These are phyloP conservation scores for Pantherophis vulpinus DNA, from an alignment of 2,797 vertebrate species.

Conservation along the genomic window DNA sequence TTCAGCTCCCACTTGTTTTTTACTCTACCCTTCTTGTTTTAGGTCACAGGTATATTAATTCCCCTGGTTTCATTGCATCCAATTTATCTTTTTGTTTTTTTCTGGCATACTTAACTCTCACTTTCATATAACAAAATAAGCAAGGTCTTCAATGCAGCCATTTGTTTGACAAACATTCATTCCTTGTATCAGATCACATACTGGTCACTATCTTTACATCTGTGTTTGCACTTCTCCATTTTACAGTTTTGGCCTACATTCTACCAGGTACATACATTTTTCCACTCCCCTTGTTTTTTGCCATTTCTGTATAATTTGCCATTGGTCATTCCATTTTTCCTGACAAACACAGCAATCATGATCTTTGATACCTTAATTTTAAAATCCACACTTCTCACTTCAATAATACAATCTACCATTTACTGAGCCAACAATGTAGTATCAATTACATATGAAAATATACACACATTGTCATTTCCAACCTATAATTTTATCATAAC, in stretches of 20 bases:
- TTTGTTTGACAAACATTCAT: neutral
- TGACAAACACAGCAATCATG: neutral
- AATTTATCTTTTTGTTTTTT: neutral
- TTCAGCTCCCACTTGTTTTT: neutral
- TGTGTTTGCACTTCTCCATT: neutral
- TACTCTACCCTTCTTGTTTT: neutral
- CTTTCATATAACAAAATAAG: neutral
- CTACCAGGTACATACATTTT: neutral
- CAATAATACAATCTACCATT: neutral
- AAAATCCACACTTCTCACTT: neutral
- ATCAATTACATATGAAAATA: neutral
- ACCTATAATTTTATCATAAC: neutral
- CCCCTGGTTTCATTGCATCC: neutral
- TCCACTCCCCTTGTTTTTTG: neutral
- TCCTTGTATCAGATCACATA: neutral
- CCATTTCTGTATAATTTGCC: neutral
- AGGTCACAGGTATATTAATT: neutral
- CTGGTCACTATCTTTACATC: neutral
- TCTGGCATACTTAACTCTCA: neutral
- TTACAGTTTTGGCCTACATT: neutral
- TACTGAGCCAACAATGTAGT: neutral
- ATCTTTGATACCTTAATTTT: neutral
- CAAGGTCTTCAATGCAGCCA: neutral
- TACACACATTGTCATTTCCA: neutral
- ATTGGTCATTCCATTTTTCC: neutral